These are phyloP conservation scores for Leucophenga varia DNA, from an alignment of 1,140 invertebrate genomes.

Conservation along the genomic window DNA sequence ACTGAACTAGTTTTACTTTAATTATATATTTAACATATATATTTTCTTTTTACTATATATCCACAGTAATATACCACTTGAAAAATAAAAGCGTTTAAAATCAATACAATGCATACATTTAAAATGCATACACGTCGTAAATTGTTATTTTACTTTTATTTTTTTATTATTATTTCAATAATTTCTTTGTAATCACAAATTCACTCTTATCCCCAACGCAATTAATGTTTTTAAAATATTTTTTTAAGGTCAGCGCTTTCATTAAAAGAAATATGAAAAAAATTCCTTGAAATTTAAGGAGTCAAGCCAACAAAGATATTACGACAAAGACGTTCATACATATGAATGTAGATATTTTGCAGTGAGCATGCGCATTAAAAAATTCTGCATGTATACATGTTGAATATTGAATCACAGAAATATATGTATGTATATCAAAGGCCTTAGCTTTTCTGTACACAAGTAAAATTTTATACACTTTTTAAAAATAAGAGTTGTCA, in stretches of 20 bases:
- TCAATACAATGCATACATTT: no score
- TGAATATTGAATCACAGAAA: constrained; percentile 48
- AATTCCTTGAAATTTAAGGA: constrained; percentile 34
- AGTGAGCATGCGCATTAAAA: constrained; percentile 43
- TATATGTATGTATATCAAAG: constrained; percentile 35
- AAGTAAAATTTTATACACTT: constrained; percentile 30
- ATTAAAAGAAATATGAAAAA: constrained; percentile 10
- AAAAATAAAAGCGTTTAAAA: no score
- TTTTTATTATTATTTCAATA: no score
- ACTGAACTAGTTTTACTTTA: constrained; percentile 26
- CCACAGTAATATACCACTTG: no score
- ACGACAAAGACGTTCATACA: constrained; percentile 39
- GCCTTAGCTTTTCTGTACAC: constrained; percentile 43
- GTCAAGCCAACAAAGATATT: constrained; percentile 42
- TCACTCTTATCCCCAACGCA: constrained; percentile 25
- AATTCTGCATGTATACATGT: constrained; percentile 42
- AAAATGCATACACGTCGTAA: no score
- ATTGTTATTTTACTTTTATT: no score
- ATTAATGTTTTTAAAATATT: background rate
- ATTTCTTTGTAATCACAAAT: constrained; percentile 22
- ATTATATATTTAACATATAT: constrained; percentile 22
- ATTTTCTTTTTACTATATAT: constrained; percentile 7
- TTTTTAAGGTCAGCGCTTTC: constrained; percentile 28
- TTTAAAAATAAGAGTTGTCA: constrained; percentile 35
- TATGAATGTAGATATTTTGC: no score